Evolutionary conservation across 2,888 invertebrate species (phyloP).

Genomic region (Bellardia bayeri): DNA sequence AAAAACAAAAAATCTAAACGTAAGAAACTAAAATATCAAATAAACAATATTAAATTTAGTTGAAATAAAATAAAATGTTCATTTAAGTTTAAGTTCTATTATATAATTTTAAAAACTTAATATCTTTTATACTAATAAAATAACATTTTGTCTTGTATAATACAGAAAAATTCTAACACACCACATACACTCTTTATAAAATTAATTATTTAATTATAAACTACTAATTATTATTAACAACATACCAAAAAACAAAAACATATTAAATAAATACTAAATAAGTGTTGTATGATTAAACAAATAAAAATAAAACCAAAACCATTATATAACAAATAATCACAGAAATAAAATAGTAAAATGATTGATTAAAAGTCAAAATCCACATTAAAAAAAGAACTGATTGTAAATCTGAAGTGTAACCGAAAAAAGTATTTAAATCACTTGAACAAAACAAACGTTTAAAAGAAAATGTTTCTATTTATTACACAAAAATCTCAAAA

Average conservation of each 20-base stretch:
- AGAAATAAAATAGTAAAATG: slow-evolving; percentile 76
- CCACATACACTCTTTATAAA: slow-evolving; percentile 59
- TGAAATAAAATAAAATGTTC: no score
- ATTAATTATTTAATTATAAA: slow-evolving; percentile 70
- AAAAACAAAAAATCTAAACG: slow-evolving; percentile 15
- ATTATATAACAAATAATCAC: slow-evolving; percentile 10
- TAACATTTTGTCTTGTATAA: slow-evolving; percentile 59
- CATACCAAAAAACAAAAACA: slow-evolving; percentile 37
- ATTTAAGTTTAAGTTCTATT: not conserved
- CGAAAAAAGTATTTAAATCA: slow-evolving; percentile 25
- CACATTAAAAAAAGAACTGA: slow-evolving; percentile 77
- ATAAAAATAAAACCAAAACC: slow-evolving; percentile 62
- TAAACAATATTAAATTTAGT: slow-evolving; percentile 21
- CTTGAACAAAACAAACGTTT: slow-evolving; percentile 13
- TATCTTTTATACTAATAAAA: no score
- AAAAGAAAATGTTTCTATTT: slow-evolving; percentile 60
- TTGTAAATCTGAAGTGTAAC: slow-evolving; percentile 69
- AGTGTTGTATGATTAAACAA: slow-evolving; percentile 67
- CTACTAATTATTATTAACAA: slow-evolving; percentile 66
- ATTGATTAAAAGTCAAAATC: slow-evolving; percentile 74
- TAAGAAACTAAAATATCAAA: slow-evolving; percentile 41
- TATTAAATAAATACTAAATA: slow-evolving; percentile 66
- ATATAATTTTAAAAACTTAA: no score
- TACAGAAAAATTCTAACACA: slow-evolving; percentile 42
- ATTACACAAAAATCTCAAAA: slow-evolving; percentile 57